phyloP scores from a whole-genome alignment of 2,113 vertebrate species.

The Origma solitaria region DNA sequence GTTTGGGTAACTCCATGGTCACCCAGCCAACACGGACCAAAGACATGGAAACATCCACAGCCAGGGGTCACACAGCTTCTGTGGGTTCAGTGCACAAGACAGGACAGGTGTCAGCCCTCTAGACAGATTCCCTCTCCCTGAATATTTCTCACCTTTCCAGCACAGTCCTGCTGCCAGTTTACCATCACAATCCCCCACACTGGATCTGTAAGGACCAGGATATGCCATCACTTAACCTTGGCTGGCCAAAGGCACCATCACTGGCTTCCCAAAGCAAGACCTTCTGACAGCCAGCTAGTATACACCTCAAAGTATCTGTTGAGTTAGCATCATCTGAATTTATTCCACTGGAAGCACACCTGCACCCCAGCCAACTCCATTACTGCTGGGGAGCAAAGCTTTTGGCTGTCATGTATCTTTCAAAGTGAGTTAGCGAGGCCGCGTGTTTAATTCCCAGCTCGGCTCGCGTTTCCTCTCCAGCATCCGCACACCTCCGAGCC shows the following conservation, averaged over 20 bases:
- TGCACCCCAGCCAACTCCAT: not conserved
- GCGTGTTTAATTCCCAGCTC: not conserved
- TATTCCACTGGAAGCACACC: not conserved
- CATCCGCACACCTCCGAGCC: not conserved
- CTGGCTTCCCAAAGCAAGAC: not conserved
- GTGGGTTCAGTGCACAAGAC: not conserved
- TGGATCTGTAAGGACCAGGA: not conserved
- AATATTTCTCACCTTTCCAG: not conserved
- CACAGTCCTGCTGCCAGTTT: not conserved
- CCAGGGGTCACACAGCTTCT: not conserved
- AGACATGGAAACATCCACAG: not conserved
- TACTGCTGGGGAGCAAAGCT: not conserved
- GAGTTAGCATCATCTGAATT: not conserved
- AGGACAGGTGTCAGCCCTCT: not conserved
- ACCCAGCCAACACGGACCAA: not conserved
- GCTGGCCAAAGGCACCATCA: not conserved
- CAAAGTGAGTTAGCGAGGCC: not conserved
- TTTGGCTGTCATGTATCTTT: constrained; percentile 32
- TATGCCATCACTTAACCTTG: not conserved
- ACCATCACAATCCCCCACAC: accelerated
- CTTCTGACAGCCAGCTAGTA: not conserved
- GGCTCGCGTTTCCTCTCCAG: not conserved
- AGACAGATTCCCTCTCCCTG: not conserved
- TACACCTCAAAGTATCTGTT: not conserved
- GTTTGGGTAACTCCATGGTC: not conserved